A percentile compares a stretch with the other conserved stretches of the same genome.
Conservation (phyloP, 2,797 vertebrate species). For the Sebastolobus alascanus region DNA sequence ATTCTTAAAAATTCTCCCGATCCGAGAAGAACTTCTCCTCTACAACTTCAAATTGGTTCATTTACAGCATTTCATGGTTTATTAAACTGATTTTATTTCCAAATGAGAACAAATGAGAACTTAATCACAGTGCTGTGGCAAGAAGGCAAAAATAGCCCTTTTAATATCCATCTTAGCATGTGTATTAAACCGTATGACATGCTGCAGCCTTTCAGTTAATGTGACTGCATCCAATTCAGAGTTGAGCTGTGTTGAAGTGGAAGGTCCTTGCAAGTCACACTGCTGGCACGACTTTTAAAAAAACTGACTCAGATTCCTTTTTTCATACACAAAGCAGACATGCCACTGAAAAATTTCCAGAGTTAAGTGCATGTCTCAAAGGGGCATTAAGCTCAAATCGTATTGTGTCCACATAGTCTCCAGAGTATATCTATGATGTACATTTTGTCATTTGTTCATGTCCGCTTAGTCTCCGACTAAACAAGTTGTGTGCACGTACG, state of each 20-base stretch:
- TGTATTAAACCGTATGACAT: conserved; percentile 8
- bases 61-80: conserved; percentile 8
- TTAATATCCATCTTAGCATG: not conserved
- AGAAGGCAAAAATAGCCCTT: not conserved
- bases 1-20: not conserved
- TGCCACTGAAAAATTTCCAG: not conserved
- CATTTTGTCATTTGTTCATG: not conserved
- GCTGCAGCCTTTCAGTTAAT: conserved; percentile 3
- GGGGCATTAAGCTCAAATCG: not conserved
- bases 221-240: not conserved
- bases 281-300: conserved; percentile 1
- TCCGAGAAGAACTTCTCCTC: not conserved
- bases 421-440: not conserved
- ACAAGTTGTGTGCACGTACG: not conserved
- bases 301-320: not conserved
- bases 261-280: conserved; percentile 2
- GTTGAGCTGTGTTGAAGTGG: conserved; percentile 7
- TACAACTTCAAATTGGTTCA: conserved; percentile 1
- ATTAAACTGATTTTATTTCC: conserved; percentile 12
- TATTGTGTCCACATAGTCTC: not conserved
- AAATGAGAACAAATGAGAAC: conserved; percentile 4
- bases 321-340: conserved; percentile 10
- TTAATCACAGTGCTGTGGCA: not conserved
- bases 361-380: not conserved
- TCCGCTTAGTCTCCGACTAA: not conserved